Evolutionary conservation across 1,140 invertebrate genomes (phyloP), one percentile per base, ranked within the genome.

Genomic region (Cataglyphis hispanica): DNA sequence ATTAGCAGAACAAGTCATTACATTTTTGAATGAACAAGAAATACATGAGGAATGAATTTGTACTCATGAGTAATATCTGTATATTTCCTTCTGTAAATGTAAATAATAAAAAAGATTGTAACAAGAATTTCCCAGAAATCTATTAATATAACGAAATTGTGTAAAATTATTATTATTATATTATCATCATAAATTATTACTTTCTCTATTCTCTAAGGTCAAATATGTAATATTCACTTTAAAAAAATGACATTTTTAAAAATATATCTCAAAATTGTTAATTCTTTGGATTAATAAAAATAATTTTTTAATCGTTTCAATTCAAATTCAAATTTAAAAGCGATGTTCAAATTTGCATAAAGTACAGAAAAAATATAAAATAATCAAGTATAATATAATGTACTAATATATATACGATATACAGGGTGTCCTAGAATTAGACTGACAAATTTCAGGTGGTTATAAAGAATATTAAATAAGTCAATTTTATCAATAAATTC

Each of bases 1-100:
- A 69, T 93, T 97, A 58, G 96, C 96, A 1, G 93, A 95, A 69
- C 95, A 94, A 91, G 90, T 96, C 60, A 94, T 95, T 84, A 93
- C 93, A 76, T 96, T 96, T 93, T 90, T 94, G 84, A 81, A 88
- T 50, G 87, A 92, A 53, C 90, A 93, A 84, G 53, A 78, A 66
- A 31, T 89, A 22, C 85, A 89, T 50, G 2, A 87, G 72, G 76
- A 77, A 34, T 84, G 1, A 84, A 34, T 74, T 58, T 58, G n/a
- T 58, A 58, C 2, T 58, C 53, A 58, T 22, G 31, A 31, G 53
- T 58, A 58, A 56, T n/a, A 56, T 10, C 6, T 56, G n/a, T 56
- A 6, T n/a, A n/a, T 58, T n/a, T n/a, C 6, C n/a, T 22, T 11
- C 10, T 43, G 11, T 58, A 58, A 58, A 19, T n/a, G 22, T 34